Conservation (phyloP, 2,113 vertebrate genomes). For the Crypturellus undulatus region DNA sequence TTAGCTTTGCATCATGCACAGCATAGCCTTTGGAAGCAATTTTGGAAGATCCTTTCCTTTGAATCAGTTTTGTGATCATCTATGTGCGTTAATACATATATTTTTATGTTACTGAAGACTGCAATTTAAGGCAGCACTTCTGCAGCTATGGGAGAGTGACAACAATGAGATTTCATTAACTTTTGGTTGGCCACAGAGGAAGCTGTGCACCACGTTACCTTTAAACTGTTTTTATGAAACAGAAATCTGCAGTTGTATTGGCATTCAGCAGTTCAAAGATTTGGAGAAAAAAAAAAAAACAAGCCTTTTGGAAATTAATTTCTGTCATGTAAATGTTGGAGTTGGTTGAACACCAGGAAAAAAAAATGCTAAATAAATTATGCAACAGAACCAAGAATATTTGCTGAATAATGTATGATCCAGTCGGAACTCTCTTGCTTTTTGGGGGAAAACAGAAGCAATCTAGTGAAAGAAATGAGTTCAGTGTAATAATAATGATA, state of each 20-base stretch:
- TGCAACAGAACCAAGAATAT: background rate
- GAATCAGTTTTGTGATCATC: background rate
- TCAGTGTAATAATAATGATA: background rate
- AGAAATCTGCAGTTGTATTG: background rate
- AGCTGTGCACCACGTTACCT: background rate
- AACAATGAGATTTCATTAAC: background rate
- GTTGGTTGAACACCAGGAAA: background rate
- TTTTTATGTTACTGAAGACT: slow-evolving; percentile 16
- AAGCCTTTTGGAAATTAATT: background rate
- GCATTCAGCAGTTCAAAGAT: background rate
- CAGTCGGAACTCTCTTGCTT: background rate
- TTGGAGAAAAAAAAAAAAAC: background rate
- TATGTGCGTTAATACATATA: background rate
- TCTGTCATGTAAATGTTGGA: background rate
- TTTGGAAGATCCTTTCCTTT: background rate
- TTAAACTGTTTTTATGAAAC: background rate
- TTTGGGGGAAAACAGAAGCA: background rate
- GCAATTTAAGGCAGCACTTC: background rate
- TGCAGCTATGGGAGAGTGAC: background rate
- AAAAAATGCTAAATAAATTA: background rate
- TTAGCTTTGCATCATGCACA: background rate
- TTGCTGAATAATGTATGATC: background rate
- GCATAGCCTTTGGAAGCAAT: background rate
- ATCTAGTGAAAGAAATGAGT: background rate
- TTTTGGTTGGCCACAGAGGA: background rate